Evolutionary conservation across 2,113 vertebrate genomes (phyloP).

Genomic region (Brachypteracias leptosomus): DNA sequence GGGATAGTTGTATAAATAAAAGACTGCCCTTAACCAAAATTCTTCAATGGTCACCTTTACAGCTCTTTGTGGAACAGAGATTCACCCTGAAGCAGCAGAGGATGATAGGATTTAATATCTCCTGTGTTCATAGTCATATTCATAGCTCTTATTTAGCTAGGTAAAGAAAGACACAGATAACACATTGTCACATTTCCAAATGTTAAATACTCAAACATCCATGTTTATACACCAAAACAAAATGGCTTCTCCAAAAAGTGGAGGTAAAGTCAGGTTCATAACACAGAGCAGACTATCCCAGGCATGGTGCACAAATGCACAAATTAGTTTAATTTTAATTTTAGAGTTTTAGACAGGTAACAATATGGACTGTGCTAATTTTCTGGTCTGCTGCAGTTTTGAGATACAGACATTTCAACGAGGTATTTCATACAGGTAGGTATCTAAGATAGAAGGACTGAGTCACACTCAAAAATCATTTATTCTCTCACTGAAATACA

Average conservation of each 20-base stretch:
- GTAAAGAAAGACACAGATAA: background rate
- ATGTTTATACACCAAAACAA: background rate
- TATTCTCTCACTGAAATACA: background rate
- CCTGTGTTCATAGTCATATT: background rate
- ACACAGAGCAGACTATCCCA: background rate
- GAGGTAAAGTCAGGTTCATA: background rate
- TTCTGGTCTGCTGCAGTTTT: background rate
- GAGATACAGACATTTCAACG: background rate
- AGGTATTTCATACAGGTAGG: background rate
- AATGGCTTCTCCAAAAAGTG: background rate
- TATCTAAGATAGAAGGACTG: background rate
- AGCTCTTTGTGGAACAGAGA: background rate
- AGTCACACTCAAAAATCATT: background rate
- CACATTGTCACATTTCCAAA: background rate
- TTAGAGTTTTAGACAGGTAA: background rate
- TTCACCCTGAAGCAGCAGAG: background rate
- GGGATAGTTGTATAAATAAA: background rate
- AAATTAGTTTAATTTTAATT: background rate
- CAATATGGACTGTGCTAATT: background rate
- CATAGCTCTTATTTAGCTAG: background rate
- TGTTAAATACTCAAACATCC: background rate
- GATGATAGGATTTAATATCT: background rate
- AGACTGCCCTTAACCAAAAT: background rate
- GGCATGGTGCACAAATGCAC: background rate
- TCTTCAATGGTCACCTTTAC: background rate